These are phyloP conservation scores for Pachyuromys duprasi DNA, from an alignment of 2,797 vertebrate species.

Conservation along the genomic window DNA sequence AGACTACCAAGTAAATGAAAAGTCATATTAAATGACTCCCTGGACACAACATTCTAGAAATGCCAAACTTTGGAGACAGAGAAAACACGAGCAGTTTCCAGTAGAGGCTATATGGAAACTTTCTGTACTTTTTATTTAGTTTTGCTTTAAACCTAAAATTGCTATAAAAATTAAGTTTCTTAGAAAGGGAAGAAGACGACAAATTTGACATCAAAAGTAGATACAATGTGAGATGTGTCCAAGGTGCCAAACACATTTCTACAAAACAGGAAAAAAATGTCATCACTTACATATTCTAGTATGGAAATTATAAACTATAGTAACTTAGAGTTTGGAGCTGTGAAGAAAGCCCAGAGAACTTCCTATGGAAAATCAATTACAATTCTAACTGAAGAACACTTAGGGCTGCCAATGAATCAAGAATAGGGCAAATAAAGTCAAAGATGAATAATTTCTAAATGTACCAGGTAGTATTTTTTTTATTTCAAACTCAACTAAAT, in stretches of 20 bases:
- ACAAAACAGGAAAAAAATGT: background rate
- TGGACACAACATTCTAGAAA: background rate
- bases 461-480: background rate
- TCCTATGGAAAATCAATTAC: conserved; percentile 13
- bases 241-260: background rate
- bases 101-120: background rate
- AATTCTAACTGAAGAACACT: background rate
- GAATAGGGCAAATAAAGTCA: background rate
- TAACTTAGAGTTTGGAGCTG: background rate
- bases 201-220: background rate
- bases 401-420: background rate
- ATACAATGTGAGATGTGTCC: background rate
- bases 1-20: background rate
- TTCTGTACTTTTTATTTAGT: background rate
- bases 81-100: background rate
- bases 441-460: background rate
- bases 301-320: background rate
- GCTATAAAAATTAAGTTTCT: background rate
- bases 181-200: background rate
- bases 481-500: background rate
- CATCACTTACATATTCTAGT: background rate
- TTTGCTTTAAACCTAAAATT: background rate
- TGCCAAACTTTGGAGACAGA: background rate
- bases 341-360: background rate
- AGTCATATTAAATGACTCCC: no score